Evolutionary conservation across 1,140 invertebrate species (phyloP).

Genomic region (Drosophila nasuta): DNA sequence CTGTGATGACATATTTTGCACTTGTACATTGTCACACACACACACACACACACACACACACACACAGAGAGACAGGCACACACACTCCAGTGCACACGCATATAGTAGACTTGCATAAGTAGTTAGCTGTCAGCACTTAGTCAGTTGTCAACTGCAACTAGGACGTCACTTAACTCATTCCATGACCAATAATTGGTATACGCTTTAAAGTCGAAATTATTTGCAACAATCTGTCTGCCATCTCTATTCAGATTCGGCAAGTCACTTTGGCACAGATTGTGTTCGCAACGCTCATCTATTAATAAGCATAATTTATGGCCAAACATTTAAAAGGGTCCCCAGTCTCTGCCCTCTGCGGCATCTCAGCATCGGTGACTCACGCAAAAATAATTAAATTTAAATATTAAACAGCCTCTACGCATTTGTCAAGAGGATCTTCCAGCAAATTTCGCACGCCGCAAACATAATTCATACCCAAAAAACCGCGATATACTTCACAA

Average conservation of each 20-base stretch:
- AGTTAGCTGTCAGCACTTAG: conserved; percentile 64
- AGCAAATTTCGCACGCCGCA: conserved; percentile 56
- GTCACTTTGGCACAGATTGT: neutral
- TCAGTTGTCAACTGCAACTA: conserved; percentile 57
- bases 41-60: conserved; percentile 19
- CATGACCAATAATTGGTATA: conserved; percentile 62
- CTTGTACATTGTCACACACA: conserved; percentile 71
- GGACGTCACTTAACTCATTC: conserved; percentile 41
- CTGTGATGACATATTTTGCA: conserved; percentile 79
- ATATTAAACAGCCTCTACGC: conserved; percentile 76
- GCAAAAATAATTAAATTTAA: conserved; percentile 83
- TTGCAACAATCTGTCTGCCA: conserved; percentile 37
- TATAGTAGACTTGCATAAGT: conserved; percentile 49
- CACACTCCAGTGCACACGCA: conserved; percentile 1
- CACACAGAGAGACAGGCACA: conserved; percentile 8
- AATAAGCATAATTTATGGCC: conserved; percentile 74
- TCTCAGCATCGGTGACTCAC: conserved; percentile 30
- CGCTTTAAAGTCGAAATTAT: conserved; percentile 62
- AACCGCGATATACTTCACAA: conserved; percentile 54
- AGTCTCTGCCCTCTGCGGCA: conserved; percentile 11
- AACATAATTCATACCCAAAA: conserved; percentile 68
- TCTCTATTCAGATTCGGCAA: conserved; percentile 22
- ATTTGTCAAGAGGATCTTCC: conserved; percentile 70
- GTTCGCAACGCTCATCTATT: conserved; percentile 61
- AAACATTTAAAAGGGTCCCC: conserved; percentile 50